Base-by-base conservation (phyloP, 2,113 vertebrate genomes). In the Chelonoidis abingdonii region DNA sequence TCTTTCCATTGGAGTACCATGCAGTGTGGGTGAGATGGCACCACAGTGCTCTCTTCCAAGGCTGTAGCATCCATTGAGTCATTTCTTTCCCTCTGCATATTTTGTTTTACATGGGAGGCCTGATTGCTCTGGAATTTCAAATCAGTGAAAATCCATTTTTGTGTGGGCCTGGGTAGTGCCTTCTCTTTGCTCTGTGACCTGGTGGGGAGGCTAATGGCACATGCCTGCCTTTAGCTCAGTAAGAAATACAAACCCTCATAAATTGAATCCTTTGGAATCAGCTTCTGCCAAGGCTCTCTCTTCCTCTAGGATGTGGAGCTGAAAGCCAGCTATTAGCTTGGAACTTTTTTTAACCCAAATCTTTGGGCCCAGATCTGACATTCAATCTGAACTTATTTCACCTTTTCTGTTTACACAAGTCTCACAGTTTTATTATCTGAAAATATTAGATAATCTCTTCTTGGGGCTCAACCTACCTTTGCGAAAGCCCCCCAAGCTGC, bases 221-320 rank as follows among this genome's bases (percentile, higher is more conserved):
- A 72, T 13, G 41, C 52, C 11, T 16, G 6, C 8, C 22, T 27
- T 79, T 47, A 59, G 31, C 6, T 49, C 44, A 1, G 21, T 44
- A 6, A 92, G 72, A 94, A 91, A 87, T 14, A 38, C 59, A 84
- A 57, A 38, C 8, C 59, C 65, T 86, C 19, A 3, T 49, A 62
- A 91, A 7, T 14, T 11, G 31, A 91, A 35, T 0, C 2, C 44
- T 94, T 0, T 1, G 44, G 84, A 92, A 10, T 7, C 16, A 35
- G 84, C 0, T 1, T 47, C 44, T 97, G 97, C 95, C 95, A 95
- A 96, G 82, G 85, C 89, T 93, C 94, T 97, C 90, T 56, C 89
- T 94, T 95, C 86, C 81, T 96, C 86, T 90, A 92, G 88, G 93
- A 95, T 91, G 57, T 75, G 86, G 57, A 96, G 62, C 50, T 0